Base-by-base conservation (phyloP, 1,140 invertebrate species). In the Spodoptera frugiperda region DNA sequence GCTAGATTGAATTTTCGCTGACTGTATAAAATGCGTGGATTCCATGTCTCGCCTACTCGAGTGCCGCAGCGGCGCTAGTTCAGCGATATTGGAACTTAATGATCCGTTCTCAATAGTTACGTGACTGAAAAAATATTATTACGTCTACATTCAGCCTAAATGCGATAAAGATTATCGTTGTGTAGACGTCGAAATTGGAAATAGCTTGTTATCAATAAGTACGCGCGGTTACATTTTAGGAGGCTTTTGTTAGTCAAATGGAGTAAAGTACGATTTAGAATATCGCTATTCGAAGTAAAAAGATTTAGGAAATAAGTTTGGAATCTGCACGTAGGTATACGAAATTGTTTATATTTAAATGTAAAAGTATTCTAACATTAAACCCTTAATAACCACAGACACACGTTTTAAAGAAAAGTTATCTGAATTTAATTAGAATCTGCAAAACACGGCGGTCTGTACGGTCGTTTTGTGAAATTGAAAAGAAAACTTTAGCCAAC, bases 1-100 rank as follows among this genome's bases (percentile, higher is more conserved):
- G 48, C 78, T 73, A 78, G 68, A 85, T 81, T 84, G 82, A 84
- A 83, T 84, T 85, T 82, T 80, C 79, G 84, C 84, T 84, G 82
- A 85, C 76, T 68, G 67, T 63, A 78, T 77, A 78, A 78, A 81
- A 83, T 67, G 79, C 79, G 78, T 81, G 70, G 73, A 82, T 81
- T 81, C 70, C 71, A 77, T 68, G 72, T 79, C 75, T 54, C 77
- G 74, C 57, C 53, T 25, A 55, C 61, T 78, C 33, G 75, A 68
- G 76, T 75, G 68, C 53, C 70, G 49, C 55, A 49, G 25, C 12
- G 49, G 59, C 53, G 75, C 79, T 39, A 55, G 54, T 57, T 81
- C 78, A 79, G 80, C 82, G 55, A 68, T 82, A 82, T 80, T 84
- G 80, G 73, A 82, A 78, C 77, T 72, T 82, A 84, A 81, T 77